Evolutionary conservation across 1,140 invertebrate species (phyloP), one percentile per base, ranked within the genome.

Genomic region (Drosophila bocqueti): DNA sequence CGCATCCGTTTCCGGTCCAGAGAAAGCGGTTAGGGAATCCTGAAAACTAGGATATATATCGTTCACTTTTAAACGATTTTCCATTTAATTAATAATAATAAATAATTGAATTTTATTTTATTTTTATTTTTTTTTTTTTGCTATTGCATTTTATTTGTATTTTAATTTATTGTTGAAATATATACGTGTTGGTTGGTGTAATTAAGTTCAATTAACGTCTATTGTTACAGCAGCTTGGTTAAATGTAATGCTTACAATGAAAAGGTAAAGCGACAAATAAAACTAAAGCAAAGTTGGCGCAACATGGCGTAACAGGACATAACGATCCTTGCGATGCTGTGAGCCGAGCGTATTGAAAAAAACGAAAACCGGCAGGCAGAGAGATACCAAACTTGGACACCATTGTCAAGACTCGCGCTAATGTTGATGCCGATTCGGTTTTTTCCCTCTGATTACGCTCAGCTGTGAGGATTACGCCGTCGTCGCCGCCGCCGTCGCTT

Each of bases 181-280:
- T 72, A 71, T 49, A 24, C 38, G 52, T 18, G 49, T 52, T 52
- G 58, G 36, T 49, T 50, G 69, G 46, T 72, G 38, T 72, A 49
- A 73, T 73, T 69, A 66, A 52, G 66, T 45, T 71, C n/a, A 72
- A 55, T 71, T 59, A 60, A 59, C 54, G 52, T 73, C 46, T 73
- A 72, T 73, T 72, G 54, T 72, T 71, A 72, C 54, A 60, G 67
- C 54, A 49, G 45, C 52, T 50, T 73, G 68, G 21, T 66, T 42
- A 50, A 73, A 52, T 52, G 73, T 67, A 59, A 67, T 77, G 52
- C 47, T 67, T 52, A 64, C 62, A 76, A 54, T 59, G 58, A 43
- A 59, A 67, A 52, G 18, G 16, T 67, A 52, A 75, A 64, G 72
- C 71, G 36, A 62, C 21, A 63, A 72, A 43, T 72, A 21, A 73